Evolutionary conservation across 2,797 vertebrate species (phyloP), one percentile per base, ranked within the genome.

Genomic region (Trachurus trachurus): DNA sequence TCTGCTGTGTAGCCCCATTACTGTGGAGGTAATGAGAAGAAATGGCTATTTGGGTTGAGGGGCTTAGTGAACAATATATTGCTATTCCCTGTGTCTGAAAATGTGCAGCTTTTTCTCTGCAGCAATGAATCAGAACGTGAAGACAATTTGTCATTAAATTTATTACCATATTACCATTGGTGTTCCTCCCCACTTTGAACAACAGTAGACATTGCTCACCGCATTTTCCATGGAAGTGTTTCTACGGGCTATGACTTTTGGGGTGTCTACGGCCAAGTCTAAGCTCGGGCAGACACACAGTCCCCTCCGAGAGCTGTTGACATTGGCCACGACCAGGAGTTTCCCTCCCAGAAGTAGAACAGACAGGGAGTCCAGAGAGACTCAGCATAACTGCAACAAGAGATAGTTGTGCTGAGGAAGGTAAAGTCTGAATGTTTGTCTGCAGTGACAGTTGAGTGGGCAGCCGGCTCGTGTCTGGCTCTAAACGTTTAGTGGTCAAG

Each of bases 151-250:
- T 67, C 31, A 62, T 54, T 17, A 65, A 39, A 26, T 39, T 45
- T 39, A 42, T 58, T 64, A 34, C 40, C 42, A 4, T 26, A n/a
- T 22, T 34, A 9, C 59, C 15, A 45, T 81, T 60, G 31, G 62
- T 49, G 58, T 71, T 66, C 69, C 47, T 22, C 58, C 40, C n/a
- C 58, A 45, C 62, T 68, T 57, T 69, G 40, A 77, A 61, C 67
- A 77, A 79, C 71, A 71, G 42, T 17, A 78, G 67, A 80, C 68
- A 2, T 4, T 45, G 42, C 74, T 76, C 70, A 71, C 81, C 83
- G 71, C 78, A 82, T 86, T 92, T 93, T 93, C 91, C 90, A 88
- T 89, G 83, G 87, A 87, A 78, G 65, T 16, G 44, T 85, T 89
- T 78, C 80, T 76, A 13, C 82, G 45, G 66, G 52, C 83, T 77